These are phyloP conservation scores for Archips crataeganus DNA, from an alignment of 2,888 invertebrate genomes.

Conservation along the genomic window DNA sequence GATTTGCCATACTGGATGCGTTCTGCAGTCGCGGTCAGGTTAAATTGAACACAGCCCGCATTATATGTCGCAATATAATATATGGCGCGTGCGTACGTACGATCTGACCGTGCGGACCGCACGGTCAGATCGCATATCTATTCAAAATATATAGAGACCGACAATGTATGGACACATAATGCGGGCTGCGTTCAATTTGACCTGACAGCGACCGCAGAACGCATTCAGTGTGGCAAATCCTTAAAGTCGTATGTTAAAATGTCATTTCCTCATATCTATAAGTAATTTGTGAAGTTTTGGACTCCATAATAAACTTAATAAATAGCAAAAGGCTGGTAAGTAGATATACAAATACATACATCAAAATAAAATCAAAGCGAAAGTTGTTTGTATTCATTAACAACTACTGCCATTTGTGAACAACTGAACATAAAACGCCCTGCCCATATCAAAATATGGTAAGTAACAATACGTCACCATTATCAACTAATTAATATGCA, in stretches of 20 bases:
- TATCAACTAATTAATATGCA: conserved; percentile 37
- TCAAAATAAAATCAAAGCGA: not conserved
- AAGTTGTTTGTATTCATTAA: conserved; percentile 9
- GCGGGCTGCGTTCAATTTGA: too few relatives aligned
- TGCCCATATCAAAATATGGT: not conserved
- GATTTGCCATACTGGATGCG: too few relatives aligned
- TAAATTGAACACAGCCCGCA: too few relatives aligned
- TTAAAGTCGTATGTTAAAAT: not conserved
- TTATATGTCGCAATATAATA: too few relatives aligned
- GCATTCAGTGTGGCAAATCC: too few relatives aligned
- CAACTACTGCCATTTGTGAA: conserved; percentile 12
- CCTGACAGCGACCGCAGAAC: too few relatives aligned
- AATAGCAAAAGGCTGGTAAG: not conserved
- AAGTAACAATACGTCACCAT: conserved; percentile 24
- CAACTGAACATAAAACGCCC: not conserved
- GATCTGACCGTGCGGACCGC: too few relatives aligned
- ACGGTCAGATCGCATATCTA: too few relatives aligned
- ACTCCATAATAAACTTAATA: not conserved
- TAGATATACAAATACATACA: not conserved
- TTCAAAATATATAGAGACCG: too few relatives aligned
- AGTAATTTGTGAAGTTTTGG: not conserved
- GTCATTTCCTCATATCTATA: not conserved
- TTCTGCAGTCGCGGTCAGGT: too few relatives aligned
- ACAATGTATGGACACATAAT: too few relatives aligned
- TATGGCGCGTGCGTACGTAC: too few relatives aligned